Evolutionary conservation across 2,113 vertebrate species (phyloP).

Genomic region (Scomber japonicus): DNA sequence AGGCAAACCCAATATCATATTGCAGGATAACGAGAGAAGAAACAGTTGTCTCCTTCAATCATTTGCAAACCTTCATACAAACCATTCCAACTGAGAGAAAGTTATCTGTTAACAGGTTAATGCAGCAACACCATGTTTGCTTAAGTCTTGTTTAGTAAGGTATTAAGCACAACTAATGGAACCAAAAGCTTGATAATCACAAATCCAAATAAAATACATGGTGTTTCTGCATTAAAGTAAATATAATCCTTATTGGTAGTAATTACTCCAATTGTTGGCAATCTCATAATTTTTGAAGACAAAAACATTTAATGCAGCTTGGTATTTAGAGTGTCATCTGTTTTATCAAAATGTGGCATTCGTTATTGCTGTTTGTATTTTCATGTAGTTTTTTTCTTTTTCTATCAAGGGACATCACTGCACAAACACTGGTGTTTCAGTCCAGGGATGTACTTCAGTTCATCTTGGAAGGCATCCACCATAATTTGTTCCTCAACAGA

Average conservation of each 20-base stretch:
- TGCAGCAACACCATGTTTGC: not conserved
- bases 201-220: not conserved
- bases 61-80: not conserved
- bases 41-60: not conserved
- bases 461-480: conserved; percentile 76
- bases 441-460: conserved; percentile 65
- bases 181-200: not conserved
- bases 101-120: not conserved
- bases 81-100: not conserved
- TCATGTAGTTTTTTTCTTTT: conserved; percentile 8
- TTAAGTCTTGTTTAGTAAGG: not conserved
- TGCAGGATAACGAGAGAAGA: not conserved
- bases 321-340: no score
- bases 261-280: conserved; percentile 8
- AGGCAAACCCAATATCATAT: conserved; percentile 29
- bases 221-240: not conserved
- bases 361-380: not conserved
- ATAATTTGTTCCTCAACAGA: conserved; percentile 79
- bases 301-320: not conserved
- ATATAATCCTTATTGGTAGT: not conserved
- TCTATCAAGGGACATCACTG: conserved; percentile 51
- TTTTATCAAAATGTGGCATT: conserved; percentile 6
- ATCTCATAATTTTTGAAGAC: not conserved
- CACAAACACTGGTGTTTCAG: conserved; percentile 64
- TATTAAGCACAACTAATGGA: not conserved